A percentile compares a stretch with the other conserved stretches of the same genome.
These are phyloP conservation scores for Mechanitis messenoides DNA, from an alignment of 2,888 invertebrate genomes.

Conservation along the genomic window DNA sequence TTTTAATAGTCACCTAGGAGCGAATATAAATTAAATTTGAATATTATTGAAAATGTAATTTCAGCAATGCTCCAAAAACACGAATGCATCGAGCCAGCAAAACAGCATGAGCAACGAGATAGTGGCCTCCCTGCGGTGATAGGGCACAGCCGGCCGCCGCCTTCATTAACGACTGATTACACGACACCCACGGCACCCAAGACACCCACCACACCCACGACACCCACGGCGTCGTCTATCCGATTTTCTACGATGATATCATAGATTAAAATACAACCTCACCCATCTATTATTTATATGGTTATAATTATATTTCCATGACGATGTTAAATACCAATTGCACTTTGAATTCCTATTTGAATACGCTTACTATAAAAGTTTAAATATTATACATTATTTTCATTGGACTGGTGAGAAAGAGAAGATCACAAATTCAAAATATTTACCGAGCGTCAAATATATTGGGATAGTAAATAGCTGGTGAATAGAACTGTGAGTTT, in stretches of 20 bases:
- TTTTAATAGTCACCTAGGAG: not conserved
- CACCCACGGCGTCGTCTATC: constrained; percentile 43
- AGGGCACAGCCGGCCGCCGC: constrained; percentile 48
- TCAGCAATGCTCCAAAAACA: constrained; percentile 74
- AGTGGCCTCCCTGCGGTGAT: constrained; percentile 73
- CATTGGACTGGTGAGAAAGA: too few species aligned
- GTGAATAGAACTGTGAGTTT: not conserved
- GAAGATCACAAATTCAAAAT: not conserved
- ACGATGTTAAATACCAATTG: too few species aligned
- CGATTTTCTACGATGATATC: constrained; percentile 44
- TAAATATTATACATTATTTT: too few species aligned
- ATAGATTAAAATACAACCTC: not conserved
- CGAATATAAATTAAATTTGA: constrained; percentile 1
- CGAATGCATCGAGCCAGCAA: constrained; percentile 71
- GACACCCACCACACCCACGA: constrained; percentile 38
- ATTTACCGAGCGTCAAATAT: not conserved
- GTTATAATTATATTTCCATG: not conserved
- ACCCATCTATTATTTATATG: not conserved
- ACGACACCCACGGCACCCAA: constrained; percentile 41
- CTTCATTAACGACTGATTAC: constrained; percentile 65
- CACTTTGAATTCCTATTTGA: too few species aligned
- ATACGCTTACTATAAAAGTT: too few species aligned
- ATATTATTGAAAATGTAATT: constrained; percentile 32
- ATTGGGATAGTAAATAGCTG: constrained; percentile 4
- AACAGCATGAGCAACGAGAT: constrained; percentile 74